phyloP scores from a whole-genome alignment of 2,797 vertebrate genomes.

The Halcyon leucocephala region DNA sequence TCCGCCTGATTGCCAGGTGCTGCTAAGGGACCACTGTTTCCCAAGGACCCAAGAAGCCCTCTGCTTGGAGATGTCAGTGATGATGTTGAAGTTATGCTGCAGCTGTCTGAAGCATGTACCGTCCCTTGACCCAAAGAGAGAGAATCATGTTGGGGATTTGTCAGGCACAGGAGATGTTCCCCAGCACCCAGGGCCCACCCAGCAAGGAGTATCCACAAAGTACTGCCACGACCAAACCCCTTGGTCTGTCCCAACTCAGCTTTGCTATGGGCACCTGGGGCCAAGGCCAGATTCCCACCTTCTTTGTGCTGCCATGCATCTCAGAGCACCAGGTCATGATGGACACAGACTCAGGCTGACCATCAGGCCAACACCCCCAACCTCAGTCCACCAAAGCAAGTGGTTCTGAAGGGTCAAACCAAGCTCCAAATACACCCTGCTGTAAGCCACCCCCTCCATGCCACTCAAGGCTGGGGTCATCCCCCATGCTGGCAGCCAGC shows the following conservation, averaged over 20 bases:
- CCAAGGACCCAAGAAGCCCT: neutral
- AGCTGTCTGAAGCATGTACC: neutral
- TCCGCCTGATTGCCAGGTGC: neutral
- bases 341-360: neutral
- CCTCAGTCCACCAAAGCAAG: neutral
- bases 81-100: neutral
- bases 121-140: neutral
- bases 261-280: neutral
- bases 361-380: neutral
- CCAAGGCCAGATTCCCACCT: neutral
- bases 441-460: neutral
- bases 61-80: rapidly evolving
- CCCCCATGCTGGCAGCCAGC: neutral
- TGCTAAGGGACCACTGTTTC: neutral
- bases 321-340: neutral
- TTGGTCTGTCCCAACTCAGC: neutral
- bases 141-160: neutral
- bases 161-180: neutral
- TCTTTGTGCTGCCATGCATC: neutral
- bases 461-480: too few species aligned
- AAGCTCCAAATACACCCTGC: neutral
- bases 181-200: rapidly evolving
- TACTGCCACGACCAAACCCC: neutral
- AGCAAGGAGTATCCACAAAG: neutral
- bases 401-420: neutral